A percentile compares a stretch with the other conserved stretches of the same genome.
These are phyloP conservation scores for Phaethornis superciliosus DNA, from an alignment of 2,113 vertebrate genomes.

Conservation along the genomic window DNA sequence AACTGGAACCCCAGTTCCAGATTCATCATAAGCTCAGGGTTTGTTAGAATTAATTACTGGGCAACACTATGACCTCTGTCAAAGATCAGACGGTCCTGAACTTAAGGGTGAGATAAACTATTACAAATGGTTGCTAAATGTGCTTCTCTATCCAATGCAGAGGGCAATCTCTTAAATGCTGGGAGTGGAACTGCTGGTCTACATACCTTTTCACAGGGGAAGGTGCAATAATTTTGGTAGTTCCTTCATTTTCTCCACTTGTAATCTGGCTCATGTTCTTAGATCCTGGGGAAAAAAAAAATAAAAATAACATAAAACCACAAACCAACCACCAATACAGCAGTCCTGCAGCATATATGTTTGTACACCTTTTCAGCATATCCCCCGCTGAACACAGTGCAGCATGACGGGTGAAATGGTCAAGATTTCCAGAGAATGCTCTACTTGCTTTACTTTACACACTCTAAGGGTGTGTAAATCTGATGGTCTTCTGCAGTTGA, in stretches of 20 bases:
- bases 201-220: slow-evolving; percentile 82
- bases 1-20: not conserved
- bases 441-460: no score
- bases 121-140: not conserved
- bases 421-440: not conserved
- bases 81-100: not conserved
- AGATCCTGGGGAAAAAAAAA: slow-evolving; percentile 54
- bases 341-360: not conserved
- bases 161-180: not conserved
- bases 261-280: slow-evolving; percentile 72
- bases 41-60: not conserved
- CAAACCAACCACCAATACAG: not conserved
- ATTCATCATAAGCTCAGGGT: not conserved
- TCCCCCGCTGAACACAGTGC: not conserved
- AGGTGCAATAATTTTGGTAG: slow-evolving; percentile 79
- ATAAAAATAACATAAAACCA: no score
- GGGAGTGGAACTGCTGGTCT: not conserved
- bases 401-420: not conserved
- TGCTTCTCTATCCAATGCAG: not conserved
- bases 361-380: not conserved
- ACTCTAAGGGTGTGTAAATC: not conserved
- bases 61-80: not conserved
- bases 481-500: not conserved
- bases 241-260: slow-evolving; percentile 79
- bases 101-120: not conserved